These are phyloP conservation scores for Parnassius apollo DNA, from an alignment of 2,888 invertebrate genomes.

Conservation along the genomic window DNA sequence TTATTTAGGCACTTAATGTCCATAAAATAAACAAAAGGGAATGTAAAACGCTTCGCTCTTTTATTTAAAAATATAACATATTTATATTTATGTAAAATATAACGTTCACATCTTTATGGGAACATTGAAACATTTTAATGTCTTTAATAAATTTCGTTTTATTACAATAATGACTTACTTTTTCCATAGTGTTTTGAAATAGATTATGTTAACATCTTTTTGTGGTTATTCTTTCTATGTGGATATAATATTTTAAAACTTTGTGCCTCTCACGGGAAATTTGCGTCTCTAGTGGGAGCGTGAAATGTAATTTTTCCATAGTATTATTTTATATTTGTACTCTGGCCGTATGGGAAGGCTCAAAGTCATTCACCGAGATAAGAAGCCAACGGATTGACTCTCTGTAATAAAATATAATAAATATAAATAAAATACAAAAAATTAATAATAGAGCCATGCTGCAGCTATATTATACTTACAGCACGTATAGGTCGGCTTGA, in stretches of 20 bases:
- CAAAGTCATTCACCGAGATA: no score
- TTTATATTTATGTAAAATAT: conserved; percentile 37
- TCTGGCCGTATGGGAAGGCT: no score
- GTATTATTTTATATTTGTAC: no score
- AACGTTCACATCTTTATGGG: conserved; percentile 33
- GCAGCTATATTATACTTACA: no score
- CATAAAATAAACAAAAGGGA: conserved; percentile 49
- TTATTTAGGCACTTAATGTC: conserved; percentile 25
- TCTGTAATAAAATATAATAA: no score
- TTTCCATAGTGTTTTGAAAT: conserved; percentile 10
- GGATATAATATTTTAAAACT: conserved; percentile 3
- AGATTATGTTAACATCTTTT: conserved; percentile 1
- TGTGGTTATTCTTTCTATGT: conserved; percentile 15
- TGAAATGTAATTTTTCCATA: no score
- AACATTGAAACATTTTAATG: conserved; percentile 26
- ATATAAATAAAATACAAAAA: no score
- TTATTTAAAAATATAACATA: conserved; percentile 18
- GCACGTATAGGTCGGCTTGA: no score
- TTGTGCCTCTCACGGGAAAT: no score
- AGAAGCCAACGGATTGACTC: no score
- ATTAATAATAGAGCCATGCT: no score
- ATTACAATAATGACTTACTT: conserved; percentile 20
- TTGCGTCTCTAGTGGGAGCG: no score
- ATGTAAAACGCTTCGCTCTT: conserved; percentile 43
- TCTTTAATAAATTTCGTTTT: conserved; percentile 18